Evolutionary conservation across 2,888 invertebrate genomes (phyloP).

Genomic region (Phyllotreta cruciferae): DNA sequence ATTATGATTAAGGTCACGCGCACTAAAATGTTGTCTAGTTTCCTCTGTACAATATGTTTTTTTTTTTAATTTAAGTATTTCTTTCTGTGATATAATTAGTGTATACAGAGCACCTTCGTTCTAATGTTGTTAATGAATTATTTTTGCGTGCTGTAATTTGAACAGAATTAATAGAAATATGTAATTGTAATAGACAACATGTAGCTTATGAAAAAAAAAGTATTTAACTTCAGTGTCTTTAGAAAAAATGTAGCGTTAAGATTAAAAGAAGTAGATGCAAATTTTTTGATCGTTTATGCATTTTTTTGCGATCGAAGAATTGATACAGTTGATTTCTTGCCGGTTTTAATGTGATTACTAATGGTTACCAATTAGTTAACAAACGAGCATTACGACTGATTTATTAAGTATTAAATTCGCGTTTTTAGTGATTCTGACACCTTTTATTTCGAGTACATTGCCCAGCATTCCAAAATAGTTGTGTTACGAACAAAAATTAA

Average conservation of each 20-base stretch:
- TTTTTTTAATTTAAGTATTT: slow-evolving; percentile 48
- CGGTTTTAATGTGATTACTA: slow-evolving; percentile 10
- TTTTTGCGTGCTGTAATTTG: slow-evolving; percentile 44
- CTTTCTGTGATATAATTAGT: slow-evolving; percentile 53
- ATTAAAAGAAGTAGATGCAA: slow-evolving; percentile 36
- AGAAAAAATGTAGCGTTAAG: slow-evolving; percentile 45
- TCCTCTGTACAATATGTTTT: slow-evolving; percentile 27
- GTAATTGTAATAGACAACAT: slow-evolving; percentile 47
- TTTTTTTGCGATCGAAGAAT: slow-evolving; percentile 40
- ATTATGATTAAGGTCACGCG: slow-evolving; percentile 23
- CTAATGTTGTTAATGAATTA: slow-evolving; percentile 34
- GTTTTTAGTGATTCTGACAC: background rate
- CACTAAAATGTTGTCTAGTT: slow-evolving; percentile 37
- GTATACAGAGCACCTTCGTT: slow-evolving; percentile 45
- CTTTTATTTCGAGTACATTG: background rate
- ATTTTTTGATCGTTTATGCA: slow-evolving; percentile 26
- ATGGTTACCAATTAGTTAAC: background rate
- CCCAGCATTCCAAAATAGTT: slow-evolving; percentile 29
- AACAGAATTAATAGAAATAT: slow-evolving; percentile 44
- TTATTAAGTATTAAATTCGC: background rate
- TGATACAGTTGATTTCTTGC: slow-evolving; percentile 28
- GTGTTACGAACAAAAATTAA: slow-evolving; percentile 19
- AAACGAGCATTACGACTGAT: slow-evolving; percentile 1
- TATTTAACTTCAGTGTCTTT: slow-evolving; percentile 55
- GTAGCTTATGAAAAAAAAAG: slow-evolving; percentile 49